Evolutionary conservation across 23 tunicate genomes (phyloP), one percentile per base, ranked within the genome.

Genomic region (Trididemnum miniatum): DNA sequence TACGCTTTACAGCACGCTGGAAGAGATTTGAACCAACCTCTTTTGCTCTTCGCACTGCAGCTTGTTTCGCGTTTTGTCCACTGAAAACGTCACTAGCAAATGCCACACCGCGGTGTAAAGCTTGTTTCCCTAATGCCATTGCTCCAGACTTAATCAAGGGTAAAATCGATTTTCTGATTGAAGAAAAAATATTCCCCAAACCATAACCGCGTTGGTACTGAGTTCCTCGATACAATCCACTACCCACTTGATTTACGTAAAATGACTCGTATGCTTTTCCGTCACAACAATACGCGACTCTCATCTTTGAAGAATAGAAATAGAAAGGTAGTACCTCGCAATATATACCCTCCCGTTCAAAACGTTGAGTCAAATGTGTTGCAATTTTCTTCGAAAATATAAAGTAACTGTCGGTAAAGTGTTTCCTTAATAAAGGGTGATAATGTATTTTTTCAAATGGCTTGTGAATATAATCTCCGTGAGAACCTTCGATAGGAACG

Each of bases 111-210:
- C 76, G 34, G n/a, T 50, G 49, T 1, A 83, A 1, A 31, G 40
- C 50, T 37, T 81, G 77, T 36, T 81, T 81, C 20, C 77, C 85
- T 27, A 35, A n/a, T 1, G 60, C 3, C 15, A 36, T 81, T 1
- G 85, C 85, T 24, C 85, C 85, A 25, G 26, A 2, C 39, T 81
- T 81, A 9, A 81, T 4, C 22, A 81, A 63, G 1, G 85, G 76
- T 2, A 81, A 20, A 25, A 81, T 35, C 4, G 35, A 12, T 65
- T 39, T 65, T 1, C 33, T 62, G 23, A 81, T 20, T 31, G 71
- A 37, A 1, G 76, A 34, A 65, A 81, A 81, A 20, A 81, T 20
- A 44, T 31, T 81, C 1, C 76, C 62, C 1, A 81, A 24, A 23
- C 76, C 76, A 38, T 71, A 71, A 4, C 76, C 76, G 15, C 38